Evolutionary conservation across 1,140 invertebrate genomes (phyloP), one percentile per base, ranked within the genome.

Genomic region (Akabosia matsudoensis): DNA sequence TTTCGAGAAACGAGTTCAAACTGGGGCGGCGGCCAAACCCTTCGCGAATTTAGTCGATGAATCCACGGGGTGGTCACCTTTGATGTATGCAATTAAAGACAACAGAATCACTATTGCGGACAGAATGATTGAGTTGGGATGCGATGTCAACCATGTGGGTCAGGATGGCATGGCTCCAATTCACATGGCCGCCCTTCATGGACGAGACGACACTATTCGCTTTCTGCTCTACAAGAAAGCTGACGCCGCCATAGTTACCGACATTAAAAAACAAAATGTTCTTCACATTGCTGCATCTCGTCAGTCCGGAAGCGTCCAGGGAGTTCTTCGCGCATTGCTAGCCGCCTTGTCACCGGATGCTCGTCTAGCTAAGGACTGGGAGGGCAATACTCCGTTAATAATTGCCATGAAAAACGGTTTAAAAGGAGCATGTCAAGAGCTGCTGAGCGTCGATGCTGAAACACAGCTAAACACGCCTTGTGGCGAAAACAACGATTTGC

Each of bases 51-150:
- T 70, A 3, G 22, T 18, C 7, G 67, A 72, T 37, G 70, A 72
- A 28, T 31, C 45, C 34, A 95, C 91, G 45, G 95, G 94, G 56
- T 93, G 95, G 90, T 97, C 95, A 70, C 94, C 96, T 1, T 86
- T 98, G 78, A 97, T 98, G 95, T 92, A 92, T 82, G 95, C 95
- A 0, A 94, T 96, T 0, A 95, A 95, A 86, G 96, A 98, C 84
- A 98, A 97, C 84, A 89, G 92, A 80, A 92, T 94, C 1, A 91
- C 91, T 18, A 90, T 97, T 82, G 88, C 96, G 70, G 96, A 97
- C 84, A 88, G 93, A 71, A 90, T 97, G 84, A 90, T 97, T 75
- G 96, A 97, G 74, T 88, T 97, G 1, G 95, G 95, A 22, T 92
- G 92, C n/a, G 93, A 96, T 84, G 90, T 97, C 56, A 92, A 94